phyloP scores from a whole-genome alignment of 2,888 invertebrate species.

The Microplitis deprimator region DNA sequence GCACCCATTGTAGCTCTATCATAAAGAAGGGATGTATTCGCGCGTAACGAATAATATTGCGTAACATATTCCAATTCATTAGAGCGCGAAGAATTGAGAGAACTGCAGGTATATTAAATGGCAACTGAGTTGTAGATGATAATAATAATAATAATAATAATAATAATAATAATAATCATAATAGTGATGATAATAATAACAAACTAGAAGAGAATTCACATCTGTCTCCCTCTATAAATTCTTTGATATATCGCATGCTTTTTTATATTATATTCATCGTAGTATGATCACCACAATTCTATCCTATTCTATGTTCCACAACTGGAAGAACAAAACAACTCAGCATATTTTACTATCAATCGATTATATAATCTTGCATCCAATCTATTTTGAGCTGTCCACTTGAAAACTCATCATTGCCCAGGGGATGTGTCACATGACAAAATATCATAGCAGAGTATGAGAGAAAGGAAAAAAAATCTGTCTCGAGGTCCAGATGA shows the following conservation, averaged over 20 bases:
- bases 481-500: constrained; percentile 5
- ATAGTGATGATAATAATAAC: not conserved
- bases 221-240: constrained; percentile 53
- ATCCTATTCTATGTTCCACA: not conserved
- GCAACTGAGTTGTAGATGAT: constrained; percentile 23
- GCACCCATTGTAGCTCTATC: constrained; percentile 60
- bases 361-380: constrained; percentile 13
- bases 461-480: constrained; percentile 8
- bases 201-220: constrained; percentile 32
- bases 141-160: constrained; percentile 27
- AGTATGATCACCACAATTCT: not conserved
- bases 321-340: not conserved
- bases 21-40: constrained; percentile 32
- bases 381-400: constrained; percentile 2
- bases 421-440: constrained; percentile 8
- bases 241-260: not conserved
- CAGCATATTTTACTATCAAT: constrained; percentile 10
- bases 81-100: constrained; percentile 61
- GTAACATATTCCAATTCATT: constrained; percentile 63
- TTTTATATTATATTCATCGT: constrained; percentile 32
- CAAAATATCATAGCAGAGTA: not conserved
- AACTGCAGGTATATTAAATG: constrained; percentile 53
- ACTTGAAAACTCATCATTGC: constrained; percentile 17
- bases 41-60: constrained; percentile 58
- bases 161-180: constrained; percentile 43